phyloP scores from a whole-genome alignment of 1,140 invertebrate species.

The Goniozus legneri region DNA sequence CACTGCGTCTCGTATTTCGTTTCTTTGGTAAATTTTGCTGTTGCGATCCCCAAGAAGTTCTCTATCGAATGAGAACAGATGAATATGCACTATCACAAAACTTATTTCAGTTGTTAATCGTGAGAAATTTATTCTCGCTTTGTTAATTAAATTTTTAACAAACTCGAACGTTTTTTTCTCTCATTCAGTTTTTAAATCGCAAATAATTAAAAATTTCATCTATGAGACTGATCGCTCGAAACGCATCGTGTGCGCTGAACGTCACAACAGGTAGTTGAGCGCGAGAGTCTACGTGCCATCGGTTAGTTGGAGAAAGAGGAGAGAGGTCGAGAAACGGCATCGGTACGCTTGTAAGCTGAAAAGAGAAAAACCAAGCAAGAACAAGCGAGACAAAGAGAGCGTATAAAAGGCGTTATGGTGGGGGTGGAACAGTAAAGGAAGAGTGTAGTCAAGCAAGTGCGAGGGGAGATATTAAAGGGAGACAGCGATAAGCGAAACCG shows the following conservation, averaged over 20 bases:
- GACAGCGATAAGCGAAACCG: not conserved
- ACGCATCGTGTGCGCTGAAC: constrained; percentile 3
- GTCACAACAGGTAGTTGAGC: constrained; percentile 41
- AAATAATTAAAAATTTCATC: too few species aligned
- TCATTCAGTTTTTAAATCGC: too few species aligned
- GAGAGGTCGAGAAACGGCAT: constrained; percentile 17
- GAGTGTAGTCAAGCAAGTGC: constrained; percentile 6
- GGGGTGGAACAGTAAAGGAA: constrained; percentile 21
- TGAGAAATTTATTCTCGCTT: too few species aligned
- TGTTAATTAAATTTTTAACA: too few species aligned
- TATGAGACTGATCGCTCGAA: too few species aligned
- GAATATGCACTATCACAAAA: too few species aligned
- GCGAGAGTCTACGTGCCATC: constrained; percentile 24
- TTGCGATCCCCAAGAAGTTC: too few species aligned
- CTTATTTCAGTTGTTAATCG: too few species aligned
- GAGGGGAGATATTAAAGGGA: constrained; percentile 10
- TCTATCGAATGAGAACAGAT: too few species aligned
- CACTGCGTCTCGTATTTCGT: too few species aligned
- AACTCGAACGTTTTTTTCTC: too few species aligned
- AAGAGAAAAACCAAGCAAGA: constrained; percentile 2
- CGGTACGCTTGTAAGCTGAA: not conserved
- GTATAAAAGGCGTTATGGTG: not conserved
- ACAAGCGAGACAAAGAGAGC: constrained; percentile 2
- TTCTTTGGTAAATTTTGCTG: too few species aligned
- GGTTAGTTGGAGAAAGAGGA: constrained; percentile 22